Percentiles rank a stretch among this genome's conserved stretches.
These are phyloP conservation scores for Dinocampus coccinellae DNA, from an alignment of 2,888 invertebrate genomes.

Conservation along the genomic window DNA sequence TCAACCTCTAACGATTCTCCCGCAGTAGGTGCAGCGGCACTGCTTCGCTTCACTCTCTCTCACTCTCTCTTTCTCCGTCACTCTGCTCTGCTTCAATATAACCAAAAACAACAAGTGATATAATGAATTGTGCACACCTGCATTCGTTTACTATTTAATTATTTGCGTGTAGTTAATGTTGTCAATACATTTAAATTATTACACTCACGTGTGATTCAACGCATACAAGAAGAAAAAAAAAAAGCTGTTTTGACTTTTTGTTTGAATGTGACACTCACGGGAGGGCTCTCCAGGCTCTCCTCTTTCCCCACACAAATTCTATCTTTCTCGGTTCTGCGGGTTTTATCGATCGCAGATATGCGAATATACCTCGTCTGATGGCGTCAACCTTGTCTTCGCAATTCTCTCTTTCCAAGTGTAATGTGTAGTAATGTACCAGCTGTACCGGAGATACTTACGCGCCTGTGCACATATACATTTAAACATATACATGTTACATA, in stretches of 20 bases:
- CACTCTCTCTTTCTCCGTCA: conserved; percentile 66
- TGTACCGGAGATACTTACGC: conserved; percentile 41
- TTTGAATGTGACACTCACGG: conserved; percentile 1
- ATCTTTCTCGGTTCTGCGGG: conserved; percentile 22
- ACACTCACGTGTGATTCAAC: not conserved
- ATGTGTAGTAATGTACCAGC: conserved; percentile 28
- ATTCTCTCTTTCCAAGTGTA: not conserved
- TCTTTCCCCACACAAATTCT: not conserved
- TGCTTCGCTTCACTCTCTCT: conserved; percentile 46
- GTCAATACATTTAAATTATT: not conserved
- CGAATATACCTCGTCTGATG: conserved; percentile 10
- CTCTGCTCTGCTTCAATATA: conserved; percentile 65
- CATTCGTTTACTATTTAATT: not conserved
- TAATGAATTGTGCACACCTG: not conserved
- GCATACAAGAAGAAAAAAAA: not conserved
- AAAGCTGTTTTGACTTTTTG: not conserved
- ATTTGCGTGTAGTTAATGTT: not conserved
- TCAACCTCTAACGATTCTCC: conserved; percentile 42
- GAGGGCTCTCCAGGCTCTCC: not conserved
- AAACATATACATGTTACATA: not conserved
- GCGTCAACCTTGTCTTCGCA: conserved; percentile 18
- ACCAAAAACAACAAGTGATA: conserved; percentile 2
- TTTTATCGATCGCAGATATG: conserved; percentile 24
- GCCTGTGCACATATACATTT: conserved; percentile 32
- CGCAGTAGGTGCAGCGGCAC: conserved; percentile 35